phyloP scores from a whole-genome alignment of 2,113 vertebrate species.

The Nycticebus coucang region DNA sequence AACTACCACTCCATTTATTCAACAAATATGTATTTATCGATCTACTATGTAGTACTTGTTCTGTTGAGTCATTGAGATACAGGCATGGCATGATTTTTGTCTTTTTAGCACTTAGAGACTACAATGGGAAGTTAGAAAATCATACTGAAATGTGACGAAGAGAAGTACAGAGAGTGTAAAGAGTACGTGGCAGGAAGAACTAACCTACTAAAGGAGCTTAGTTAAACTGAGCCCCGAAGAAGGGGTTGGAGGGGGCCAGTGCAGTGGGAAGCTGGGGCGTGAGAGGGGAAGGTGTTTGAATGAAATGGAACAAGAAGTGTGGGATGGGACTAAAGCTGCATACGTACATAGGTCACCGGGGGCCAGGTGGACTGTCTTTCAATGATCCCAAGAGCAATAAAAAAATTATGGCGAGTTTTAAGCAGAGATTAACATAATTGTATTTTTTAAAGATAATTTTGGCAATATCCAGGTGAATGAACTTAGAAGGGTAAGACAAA shows the following conservation, averaged over 20 bases:
- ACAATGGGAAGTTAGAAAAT: not conserved
- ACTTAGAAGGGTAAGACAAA: not conserved
- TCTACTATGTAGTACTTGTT: not conserved
- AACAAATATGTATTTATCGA: constrained; percentile 34
- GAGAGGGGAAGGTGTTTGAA: not conserved
- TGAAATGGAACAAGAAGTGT: not conserved
- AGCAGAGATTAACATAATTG: not conserved
- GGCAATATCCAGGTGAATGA: not conserved
- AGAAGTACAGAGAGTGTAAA: not conserved
- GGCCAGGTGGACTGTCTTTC: not conserved
- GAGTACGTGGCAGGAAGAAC: not conserved
- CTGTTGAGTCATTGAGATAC: not conserved
- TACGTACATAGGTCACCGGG: not conserved
- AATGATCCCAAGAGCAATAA: not conserved
- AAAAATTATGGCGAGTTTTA: constrained; percentile 2
- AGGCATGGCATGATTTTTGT: not conserved
- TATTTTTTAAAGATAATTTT: not conserved
- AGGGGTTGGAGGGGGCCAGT: not conserved
- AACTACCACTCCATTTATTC: constrained; percentile 9
- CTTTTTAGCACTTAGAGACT: not conserved
- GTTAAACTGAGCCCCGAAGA: not conserved
- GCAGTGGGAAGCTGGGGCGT: not conserved
- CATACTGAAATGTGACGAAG: not conserved
- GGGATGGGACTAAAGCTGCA: not conserved
- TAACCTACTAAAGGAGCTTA: not conserved